Conservation (phyloP, 64 coral and sea anemone genomes). For the Actinia tenebrosa region DNA sequence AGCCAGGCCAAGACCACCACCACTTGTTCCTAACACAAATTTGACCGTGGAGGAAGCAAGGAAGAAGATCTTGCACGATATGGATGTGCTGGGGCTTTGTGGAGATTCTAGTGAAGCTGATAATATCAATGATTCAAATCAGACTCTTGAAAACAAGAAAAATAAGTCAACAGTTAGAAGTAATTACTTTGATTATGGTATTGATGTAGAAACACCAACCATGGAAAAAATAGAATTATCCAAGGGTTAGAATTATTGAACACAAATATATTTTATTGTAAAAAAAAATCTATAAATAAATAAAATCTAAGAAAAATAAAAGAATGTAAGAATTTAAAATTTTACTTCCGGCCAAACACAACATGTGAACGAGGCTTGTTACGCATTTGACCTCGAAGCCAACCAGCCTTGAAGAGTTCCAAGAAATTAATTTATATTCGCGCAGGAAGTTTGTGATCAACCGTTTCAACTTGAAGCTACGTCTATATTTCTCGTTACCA, state of each 20-base stretch:
- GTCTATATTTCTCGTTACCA: too few species aligned
- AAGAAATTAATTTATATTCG: too few species aligned
- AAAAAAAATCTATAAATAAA: too few species aligned
- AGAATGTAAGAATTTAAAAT: too few species aligned
- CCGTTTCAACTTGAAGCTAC: too few species aligned
- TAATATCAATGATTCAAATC: background rate
- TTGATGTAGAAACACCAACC: constrained; percentile 32
- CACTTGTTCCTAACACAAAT: background rate
- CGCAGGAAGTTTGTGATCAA: too few species aligned
- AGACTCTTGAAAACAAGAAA: background rate
- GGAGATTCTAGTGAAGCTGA: constrained; percentile 25
- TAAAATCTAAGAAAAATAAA: too few species aligned
- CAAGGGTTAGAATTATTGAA: background rate
- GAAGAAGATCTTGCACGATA: constrained; percentile 47
- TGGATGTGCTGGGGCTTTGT: constrained; percentile 54
- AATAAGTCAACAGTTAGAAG: constrained; percentile 66
- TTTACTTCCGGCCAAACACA: too few species aligned
- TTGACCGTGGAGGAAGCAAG: constrained; percentile 20
- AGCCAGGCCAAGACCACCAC: background rate
- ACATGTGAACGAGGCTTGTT: too few species aligned
- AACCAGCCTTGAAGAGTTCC: too few species aligned
- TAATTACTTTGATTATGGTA: constrained; percentile 95
- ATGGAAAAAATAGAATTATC: constrained; percentile 5
- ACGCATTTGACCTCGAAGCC: too few species aligned
- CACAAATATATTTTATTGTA: background rate